A percentile compares a stretch with the other conserved stretches of the same genome.
Evolutionary conservation across 2,113 vertebrate genomes (phyloP).

Genomic region (Todiramphus chloris): DNA sequence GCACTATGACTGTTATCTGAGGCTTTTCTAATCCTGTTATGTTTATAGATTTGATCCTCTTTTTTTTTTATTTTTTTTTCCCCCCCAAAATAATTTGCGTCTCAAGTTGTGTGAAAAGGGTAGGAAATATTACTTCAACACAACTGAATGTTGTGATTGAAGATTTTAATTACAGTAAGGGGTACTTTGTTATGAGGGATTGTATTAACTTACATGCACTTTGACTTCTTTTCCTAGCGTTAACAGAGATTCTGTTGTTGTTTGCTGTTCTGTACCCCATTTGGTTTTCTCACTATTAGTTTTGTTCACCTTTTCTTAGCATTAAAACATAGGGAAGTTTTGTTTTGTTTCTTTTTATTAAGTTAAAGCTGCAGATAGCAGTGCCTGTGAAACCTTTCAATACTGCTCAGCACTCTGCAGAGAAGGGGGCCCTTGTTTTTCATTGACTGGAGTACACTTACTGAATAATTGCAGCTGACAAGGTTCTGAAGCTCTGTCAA

Average conservation of each 20-base stretch:
- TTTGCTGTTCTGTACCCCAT: background rate
- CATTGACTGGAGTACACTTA: background rate
- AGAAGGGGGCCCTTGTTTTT: background rate
- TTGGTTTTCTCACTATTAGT: background rate
- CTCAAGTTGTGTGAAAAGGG: accelerated
- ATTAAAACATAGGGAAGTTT: background rate
- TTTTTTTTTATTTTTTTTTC: background rate
- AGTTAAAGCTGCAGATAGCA: background rate
- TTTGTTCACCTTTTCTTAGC: background rate
- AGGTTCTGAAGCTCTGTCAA: conserved; percentile 18
- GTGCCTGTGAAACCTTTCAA: background rate
- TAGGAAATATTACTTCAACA: background rate
- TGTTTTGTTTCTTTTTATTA: background rate
- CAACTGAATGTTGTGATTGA: background rate
- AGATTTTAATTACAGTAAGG: background rate
- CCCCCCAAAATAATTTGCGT: background rate
- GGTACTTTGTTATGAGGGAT: background rate
- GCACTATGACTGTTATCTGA: background rate
- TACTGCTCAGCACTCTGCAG: background rate
- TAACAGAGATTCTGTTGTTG: background rate
- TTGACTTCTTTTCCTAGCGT: background rate
- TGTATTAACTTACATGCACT: background rate
- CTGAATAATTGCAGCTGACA: conserved; percentile 32
- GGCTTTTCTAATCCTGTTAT: background rate
- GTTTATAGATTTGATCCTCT: background rate